Conservation (phyloP, 2,113 vertebrate species). For the Gorsachius goisagi region DNA sequence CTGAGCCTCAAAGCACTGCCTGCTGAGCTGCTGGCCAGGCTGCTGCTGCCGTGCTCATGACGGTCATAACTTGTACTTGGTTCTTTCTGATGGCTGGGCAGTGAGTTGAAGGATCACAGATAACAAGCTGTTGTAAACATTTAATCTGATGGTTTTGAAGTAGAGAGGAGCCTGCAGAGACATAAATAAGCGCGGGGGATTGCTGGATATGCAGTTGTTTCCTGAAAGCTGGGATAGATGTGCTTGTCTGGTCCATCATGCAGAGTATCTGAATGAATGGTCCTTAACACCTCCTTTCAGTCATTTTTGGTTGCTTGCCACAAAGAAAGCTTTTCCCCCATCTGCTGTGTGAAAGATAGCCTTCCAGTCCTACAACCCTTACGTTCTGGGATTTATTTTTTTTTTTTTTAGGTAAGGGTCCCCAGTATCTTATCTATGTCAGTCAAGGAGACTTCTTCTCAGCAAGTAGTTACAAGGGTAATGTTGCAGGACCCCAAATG, state of each 20-base stretch:
- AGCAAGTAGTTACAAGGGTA: background rate
- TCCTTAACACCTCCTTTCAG: constrained; percentile 10
- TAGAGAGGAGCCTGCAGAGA: background rate
- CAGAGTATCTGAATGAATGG: background rate
- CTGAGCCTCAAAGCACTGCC: background rate
- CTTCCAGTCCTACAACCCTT: background rate
- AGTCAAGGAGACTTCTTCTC: background rate
- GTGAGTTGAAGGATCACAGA: background rate
- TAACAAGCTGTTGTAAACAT: background rate
- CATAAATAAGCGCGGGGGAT: background rate
- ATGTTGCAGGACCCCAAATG: background rate
- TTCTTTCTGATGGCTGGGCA: background rate
- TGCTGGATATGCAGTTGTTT: background rate
- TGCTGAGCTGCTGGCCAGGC: background rate
- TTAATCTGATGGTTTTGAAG: background rate
- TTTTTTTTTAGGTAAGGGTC: background rate
- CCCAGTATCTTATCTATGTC: background rate
- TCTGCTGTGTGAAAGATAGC: background rate
- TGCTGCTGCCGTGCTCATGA: background rate
- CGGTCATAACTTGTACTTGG: too few relatives aligned
- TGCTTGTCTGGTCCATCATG: constrained; percentile 11
- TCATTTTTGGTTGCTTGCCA: constrained; percentile 43
- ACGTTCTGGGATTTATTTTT: background rate
- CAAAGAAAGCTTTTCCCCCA: background rate
- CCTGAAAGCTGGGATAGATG: background rate